phyloP scores from a whole-genome alignment of 2,888 invertebrate species.

The Tromatobia lineatoria region DNA sequence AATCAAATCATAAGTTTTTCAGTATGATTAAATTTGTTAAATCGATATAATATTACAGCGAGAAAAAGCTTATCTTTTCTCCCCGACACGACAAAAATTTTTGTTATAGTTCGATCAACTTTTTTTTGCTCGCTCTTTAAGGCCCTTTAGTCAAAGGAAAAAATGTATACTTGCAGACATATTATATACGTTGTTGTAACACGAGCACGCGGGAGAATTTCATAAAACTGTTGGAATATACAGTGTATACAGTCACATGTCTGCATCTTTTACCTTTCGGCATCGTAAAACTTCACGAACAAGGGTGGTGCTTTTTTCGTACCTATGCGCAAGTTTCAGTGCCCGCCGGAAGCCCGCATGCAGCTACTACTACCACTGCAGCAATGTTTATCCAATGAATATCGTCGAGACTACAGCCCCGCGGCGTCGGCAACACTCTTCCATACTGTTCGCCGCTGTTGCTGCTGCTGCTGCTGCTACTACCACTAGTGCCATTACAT shows the following conservation, averaged over 20 bases:
- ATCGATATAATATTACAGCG: too few relatives aligned
- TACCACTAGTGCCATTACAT: not conserved
- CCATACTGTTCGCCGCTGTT: not conserved
- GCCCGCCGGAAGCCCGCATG: constrained; percentile 17
- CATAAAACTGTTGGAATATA: constrained; percentile 15
- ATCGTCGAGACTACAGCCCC: constrained; percentile 30
- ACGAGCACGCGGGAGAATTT: not conserved
- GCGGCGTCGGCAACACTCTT: not conserved
- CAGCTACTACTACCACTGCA: constrained; percentile 15
- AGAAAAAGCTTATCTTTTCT: constrained; percentile 35
- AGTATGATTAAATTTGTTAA: too few relatives aligned
- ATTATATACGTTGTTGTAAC: not conserved
- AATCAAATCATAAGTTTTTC: too few relatives aligned
- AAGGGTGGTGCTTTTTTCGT: constrained; percentile 26
- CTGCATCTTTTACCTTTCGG: constrained; percentile 32
- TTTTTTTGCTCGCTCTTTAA: constrained; percentile 11
- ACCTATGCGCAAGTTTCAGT: constrained; percentile 12
- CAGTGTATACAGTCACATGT: constrained; percentile 13
- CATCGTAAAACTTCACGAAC: constrained; percentile 59
- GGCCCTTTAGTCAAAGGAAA: constrained; percentile 7
- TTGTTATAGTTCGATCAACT: constrained; percentile 47
- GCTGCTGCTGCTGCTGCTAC: not conserved
- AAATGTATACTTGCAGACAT: constrained; percentile 6
- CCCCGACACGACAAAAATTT: constrained; percentile 14
- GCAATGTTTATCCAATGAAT: constrained; percentile 61